Evolutionary conservation across 1,140 invertebrate species (phyloP), one percentile per base, ranked within the genome.

Genomic region (Drosophila bocki): DNA sequence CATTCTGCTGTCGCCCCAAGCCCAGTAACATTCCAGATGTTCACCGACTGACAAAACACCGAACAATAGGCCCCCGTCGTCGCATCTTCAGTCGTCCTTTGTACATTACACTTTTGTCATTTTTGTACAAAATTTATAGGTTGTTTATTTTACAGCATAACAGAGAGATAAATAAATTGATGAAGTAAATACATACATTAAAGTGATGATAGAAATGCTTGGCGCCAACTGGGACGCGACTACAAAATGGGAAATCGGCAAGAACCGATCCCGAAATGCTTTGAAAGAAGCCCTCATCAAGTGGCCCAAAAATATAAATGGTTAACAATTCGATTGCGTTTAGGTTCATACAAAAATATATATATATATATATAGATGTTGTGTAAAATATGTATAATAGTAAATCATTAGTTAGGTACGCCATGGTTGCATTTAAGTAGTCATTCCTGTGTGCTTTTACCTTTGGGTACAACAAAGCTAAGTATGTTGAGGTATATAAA

Each of bases 81-180:
- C 50, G 19, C 63, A 33, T 47, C 64, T 69, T 33, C 48, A 51
- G 9, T 32, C 29, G 32, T 54, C 57, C 56, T 51, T 45, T 82
- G 84, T 76, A 88, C 35, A 87, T 37, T 51, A 19, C 8, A 22
- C 51, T 22, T n/a, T 3, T 9, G 47, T 63, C 70, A 79, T 54
- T 79, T 82, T 84, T 87, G 74, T 87, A 82, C 42, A 82, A 87
- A 86, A 87, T 79, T 79, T 60, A 80, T 60, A 86, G 62, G 75
- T 86, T 48, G 56, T 80, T 82, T 86, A 79, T 82, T 86, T 64
- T 86, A 78, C 67, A 72, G 67, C 82, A 75, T 81, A 81, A 77
- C 57, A 63, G 57, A 65, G 57, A 65, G 60, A 69, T 62, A 57
- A 64, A 69, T 50, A 83, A 75, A 65, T 71, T 79, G 39, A 78